phyloP scores from a whole-genome alignment of 2,888 invertebrate genomes.

The Drosophila subsilvestris region DNA sequence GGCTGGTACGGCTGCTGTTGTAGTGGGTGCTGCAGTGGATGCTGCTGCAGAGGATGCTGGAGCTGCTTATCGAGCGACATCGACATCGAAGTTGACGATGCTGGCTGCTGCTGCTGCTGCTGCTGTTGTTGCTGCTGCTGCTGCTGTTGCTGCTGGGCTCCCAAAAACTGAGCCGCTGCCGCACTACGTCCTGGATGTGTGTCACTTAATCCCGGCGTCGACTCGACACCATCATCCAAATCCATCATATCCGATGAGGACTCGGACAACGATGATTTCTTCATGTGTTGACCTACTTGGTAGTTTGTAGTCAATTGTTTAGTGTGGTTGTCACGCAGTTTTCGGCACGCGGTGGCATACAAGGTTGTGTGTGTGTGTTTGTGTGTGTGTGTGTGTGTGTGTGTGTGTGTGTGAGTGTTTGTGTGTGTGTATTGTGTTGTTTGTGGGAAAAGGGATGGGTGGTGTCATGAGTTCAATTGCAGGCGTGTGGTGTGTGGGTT shows the following conservation, averaged over 20 bases:
- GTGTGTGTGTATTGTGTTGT: constrained; percentile 11
- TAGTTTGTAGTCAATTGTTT: constrained; percentile 74
- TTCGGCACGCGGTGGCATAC: constrained; percentile 34
- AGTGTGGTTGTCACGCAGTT: constrained; percentile 55
- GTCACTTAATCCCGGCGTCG: constrained; percentile 84
- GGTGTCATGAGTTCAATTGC: constrained; percentile 25
- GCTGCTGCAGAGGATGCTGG: constrained; percentile 61
- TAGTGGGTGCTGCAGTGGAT: constrained; percentile 74
- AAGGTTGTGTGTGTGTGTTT: constrained; percentile 24
- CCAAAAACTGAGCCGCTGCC: constrained; percentile 84
- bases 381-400: constrained; percentile 18
- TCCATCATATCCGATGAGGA: constrained; percentile 96
- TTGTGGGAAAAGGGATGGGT: neutral
- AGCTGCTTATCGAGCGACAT: constrained; percentile 57
- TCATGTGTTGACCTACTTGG: constrained; percentile 92
- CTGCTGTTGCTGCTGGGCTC: constrained; percentile 79
- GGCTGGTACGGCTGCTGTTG: constrained; percentile 58
- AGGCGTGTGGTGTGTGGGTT: constrained; percentile 18
- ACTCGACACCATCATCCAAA: constrained; percentile 92
- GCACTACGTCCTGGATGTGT: constrained; percentile 83
- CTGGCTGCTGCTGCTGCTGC: constrained; percentile 60
- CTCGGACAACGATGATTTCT: constrained; percentile 94
- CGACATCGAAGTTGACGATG: constrained; percentile 45
- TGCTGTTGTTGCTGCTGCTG: constrained; percentile 60
- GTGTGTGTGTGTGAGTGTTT: constrained; percentile 12